Base-by-base conservation (phyloP, 2,888 invertebrate species). In the Allygus modestus region DNA sequence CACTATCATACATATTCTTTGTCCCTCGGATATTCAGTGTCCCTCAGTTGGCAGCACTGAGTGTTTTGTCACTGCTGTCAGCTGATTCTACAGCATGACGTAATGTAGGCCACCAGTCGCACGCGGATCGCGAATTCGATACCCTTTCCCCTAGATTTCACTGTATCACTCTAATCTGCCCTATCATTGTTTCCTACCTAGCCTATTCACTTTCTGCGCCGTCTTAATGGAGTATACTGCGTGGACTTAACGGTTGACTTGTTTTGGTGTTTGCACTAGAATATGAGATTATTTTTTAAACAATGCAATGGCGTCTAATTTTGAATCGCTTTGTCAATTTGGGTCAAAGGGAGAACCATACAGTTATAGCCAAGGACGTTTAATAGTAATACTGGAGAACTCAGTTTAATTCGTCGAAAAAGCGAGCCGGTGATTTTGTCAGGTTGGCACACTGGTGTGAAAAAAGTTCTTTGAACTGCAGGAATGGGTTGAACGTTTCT, bases 131-230 rank as follows among this genome's bases (percentile, higher is more conserved):
- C 71, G 41, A 31, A 83, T 83, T 83, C 73, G 83, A 33, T 83
- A 51, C 83, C 83, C 83, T 83, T 83, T 83, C 83, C 73, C 83
- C 51, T n/a, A 28, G 83, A 54, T 83, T 83, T 83, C 83, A 83
- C 83, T 73, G 73, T 33, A 43, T 33, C 20, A 28, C 41, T 41
- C 33, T 23, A 26, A 23, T 31, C 20, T 46, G 69, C 26, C 33
- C 23, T 82, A 31, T 82, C 61, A 41, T 77, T 77, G 77, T 77
- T 79, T 58, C 58, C 79, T 20, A 33, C 9, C 17, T 69, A 41
- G 0, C 5, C 73, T 65, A 73, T 43, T 73, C 73, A 73, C 73
- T 73, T 73, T 73, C 73, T 73, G 73, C 73, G 43, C 31, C 31
- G n/a, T 31, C 65, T 65, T 65, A 65, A 65, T 65, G 31, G 65